These are phyloP conservation scores for Oeneis ivallda DNA, from an alignment of 2,888 invertebrate genomes.

Conservation along the genomic window DNA sequence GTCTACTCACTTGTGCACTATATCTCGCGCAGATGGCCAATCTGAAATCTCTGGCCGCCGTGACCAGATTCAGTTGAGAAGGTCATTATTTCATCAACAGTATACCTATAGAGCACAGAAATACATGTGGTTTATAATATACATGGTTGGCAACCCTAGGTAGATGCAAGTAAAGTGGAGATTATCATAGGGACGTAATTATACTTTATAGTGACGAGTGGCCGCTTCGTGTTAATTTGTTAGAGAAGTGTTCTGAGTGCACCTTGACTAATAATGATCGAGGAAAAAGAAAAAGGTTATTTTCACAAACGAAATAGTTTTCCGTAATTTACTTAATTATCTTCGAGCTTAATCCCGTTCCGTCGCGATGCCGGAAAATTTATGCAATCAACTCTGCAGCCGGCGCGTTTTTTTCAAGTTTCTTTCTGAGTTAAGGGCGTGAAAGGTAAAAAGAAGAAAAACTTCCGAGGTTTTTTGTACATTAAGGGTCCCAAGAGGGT, in stretches of 20 bases:
- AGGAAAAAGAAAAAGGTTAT: background rate
- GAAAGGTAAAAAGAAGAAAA: background rate
- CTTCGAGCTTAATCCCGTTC: background rate
- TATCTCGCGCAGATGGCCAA: too few species aligned
- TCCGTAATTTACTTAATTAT: background rate
- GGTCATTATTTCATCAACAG: too few species aligned
- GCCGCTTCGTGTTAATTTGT: constrained; percentile 22
- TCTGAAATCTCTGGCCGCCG: too few species aligned
- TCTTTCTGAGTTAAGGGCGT: background rate
- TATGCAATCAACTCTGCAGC: constrained; percentile 9
- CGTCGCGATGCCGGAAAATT: background rate
- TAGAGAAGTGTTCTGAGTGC: constrained; percentile 7
- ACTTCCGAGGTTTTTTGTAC: background rate
- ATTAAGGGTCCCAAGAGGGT: too few species aligned
- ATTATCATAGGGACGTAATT: constrained; percentile 55
- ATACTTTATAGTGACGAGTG: constrained; percentile 40
- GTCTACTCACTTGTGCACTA: too few species aligned
- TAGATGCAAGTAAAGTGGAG: constrained; percentile 27
- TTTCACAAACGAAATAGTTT: constrained; percentile 2
- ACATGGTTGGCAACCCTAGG: background rate
- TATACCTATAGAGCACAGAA: too few species aligned
- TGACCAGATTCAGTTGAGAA: too few species aligned
- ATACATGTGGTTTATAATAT: too few species aligned
- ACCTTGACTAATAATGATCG: constrained; percentile 6
- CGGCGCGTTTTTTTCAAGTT: background rate